These are phyloP conservation scores for Apis laboriosa DNA, from an alignment of 1,140 invertebrate genomes.

Conservation along the genomic window DNA sequence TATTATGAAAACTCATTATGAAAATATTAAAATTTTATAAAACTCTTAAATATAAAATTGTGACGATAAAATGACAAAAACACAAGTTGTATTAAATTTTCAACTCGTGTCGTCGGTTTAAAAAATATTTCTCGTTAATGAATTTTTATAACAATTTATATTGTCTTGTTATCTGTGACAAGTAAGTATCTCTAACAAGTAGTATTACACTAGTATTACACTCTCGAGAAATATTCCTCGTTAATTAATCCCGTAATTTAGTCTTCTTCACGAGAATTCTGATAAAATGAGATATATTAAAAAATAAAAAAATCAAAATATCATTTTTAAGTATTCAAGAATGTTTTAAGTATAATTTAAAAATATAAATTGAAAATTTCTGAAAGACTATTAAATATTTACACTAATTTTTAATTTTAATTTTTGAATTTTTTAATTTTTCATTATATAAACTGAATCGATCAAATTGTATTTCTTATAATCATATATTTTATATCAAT, in stretches of 20 bases:
- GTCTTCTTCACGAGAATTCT: not conserved
- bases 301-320: not conserved
- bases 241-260: slow-evolving; percentile 30
- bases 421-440: not conserved
- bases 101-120: not conserved
- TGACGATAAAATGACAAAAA: not conserved
- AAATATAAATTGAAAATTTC: too few relatives aligned
- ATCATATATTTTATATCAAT: too few relatives aligned
- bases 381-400: too few relatives aligned
- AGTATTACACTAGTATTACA: not conserved
- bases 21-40: not conserved
- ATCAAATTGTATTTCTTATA: too few relatives aligned
- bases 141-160: slow-evolving; percentile 37
- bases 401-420: not conserved
- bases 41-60: not conserved
- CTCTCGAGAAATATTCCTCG: not conserved
- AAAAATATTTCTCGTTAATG: slow-evolving; percentile 20
- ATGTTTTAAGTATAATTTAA: not conserved
- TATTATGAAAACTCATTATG: not conserved
- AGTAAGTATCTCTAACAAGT: too few relatives aligned
- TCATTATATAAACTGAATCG: not conserved
- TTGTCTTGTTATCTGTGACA: slow-evolving; percentile 23
- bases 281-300: not conserved
- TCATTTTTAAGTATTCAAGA: not conserved
- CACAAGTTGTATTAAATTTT: not conserved